Evolutionary conservation across 2,888 invertebrate species (phyloP).

Genomic region (Sminthurinus aureus): DNA sequence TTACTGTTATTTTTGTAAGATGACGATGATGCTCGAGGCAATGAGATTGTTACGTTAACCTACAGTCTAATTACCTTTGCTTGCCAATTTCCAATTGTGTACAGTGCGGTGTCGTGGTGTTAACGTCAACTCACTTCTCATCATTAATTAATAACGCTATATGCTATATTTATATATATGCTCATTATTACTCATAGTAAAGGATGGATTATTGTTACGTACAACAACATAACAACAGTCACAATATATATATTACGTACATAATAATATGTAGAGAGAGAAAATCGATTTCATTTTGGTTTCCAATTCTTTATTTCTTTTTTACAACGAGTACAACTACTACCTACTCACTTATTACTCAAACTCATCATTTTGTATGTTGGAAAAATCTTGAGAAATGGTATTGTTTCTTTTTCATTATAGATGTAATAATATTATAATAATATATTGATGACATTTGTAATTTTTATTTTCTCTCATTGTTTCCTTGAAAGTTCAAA

Average conservation of each 20-base stretch:
- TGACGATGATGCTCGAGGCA: background rate
- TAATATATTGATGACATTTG: background rate
- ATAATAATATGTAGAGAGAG: background rate
- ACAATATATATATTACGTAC: no score
- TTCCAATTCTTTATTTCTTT: background rate
- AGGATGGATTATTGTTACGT: no score
- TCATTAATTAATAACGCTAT: background rate
- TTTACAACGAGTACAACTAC: background rate
- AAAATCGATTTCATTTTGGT: background rate
- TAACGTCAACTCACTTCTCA: no score
- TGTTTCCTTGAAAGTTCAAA: background rate
- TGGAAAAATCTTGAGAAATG: background rate
- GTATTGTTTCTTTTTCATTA: background rate
- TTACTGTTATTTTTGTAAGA: background rate
- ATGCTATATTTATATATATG: background rate
- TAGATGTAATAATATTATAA: no score
- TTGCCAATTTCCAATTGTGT: background rate
- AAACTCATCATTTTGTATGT: background rate
- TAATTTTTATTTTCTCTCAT: background rate
- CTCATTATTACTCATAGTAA: no score
- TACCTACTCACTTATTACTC: background rate
- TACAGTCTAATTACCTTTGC: constrained; percentile 3
- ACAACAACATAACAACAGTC: no score
- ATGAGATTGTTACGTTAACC: constrained; percentile 2
- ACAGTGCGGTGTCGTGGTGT: background rate